Base-by-base conservation (phyloP, 2,888 invertebrate genomes). In the Julus scanicus region DNA sequence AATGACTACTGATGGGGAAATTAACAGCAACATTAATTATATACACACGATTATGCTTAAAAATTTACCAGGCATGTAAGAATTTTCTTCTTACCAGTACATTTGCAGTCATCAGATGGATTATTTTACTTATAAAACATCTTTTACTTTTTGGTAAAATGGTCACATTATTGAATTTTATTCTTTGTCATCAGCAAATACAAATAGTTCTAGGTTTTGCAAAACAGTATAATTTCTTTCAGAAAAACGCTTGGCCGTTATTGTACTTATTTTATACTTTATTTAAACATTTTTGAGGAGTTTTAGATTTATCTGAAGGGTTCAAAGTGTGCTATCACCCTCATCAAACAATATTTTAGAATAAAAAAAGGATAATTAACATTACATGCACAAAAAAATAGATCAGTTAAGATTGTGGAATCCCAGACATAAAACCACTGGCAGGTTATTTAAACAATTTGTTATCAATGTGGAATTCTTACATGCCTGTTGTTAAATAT, bases 21-120 rank as follows among this genome's bases (percentile, higher is more conserved):
- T 80, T 80, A 80, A 80, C 37, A 37, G 80, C 80, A 80, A 80
- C 37, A 80, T 80, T 71, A 71, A 71, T 29, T 80, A 80, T 80
- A 15, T 80, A 80, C 80, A 80, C 37, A 37, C 80, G 80, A 80
- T 80, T 80, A 80, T 80, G 80, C 80, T 80, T 80, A 80, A 37
- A 80, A 80, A 29, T 29, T 15, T 80, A 80, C 29, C 37, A 39
- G 80, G 37, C 80, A 80, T 37, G 37, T 80, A 80, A 39, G 80
- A 80, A 80, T 80, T 15, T 37, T 80, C 37, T 80, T 15, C 37
- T 39, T 80, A 37, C 80, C 9, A 80, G 6, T 20, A 20, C 71
- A 29, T 80, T 80, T 53, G 11, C 53, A 17, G 15, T 53, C 53
- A 53, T 17, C 53, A 53, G 15, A 53, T 53, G 17, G 44, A 53